Evolutionary conservation across 2,797 vertebrate genomes (phyloP), one percentile per base, ranked within the genome.

Genomic region (Coregonus sp.): DNA sequence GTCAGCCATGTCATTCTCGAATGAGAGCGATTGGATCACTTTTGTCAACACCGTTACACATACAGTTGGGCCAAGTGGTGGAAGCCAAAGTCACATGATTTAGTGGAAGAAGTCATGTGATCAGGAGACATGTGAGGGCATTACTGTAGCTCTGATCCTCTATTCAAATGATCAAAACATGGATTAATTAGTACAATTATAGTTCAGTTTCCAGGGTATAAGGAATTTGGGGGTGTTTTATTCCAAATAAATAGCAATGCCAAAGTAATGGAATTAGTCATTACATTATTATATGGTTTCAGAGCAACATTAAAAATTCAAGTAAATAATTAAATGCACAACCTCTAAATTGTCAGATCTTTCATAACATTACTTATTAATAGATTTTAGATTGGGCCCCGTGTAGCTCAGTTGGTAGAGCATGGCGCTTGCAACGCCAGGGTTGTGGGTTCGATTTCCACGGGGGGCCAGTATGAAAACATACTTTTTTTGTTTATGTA

Each of bases 61-160:
- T 90, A 85, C 75, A 80, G 74, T 80, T 87, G 81, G 87, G 80
- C 82, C 84, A 87, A 83, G 86, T 80, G 84, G 90, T 84, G 79
- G 82, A 82, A 84, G 84, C 84, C 80, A 86, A 31, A 78, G 89
- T 94, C 94, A 93, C 93, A 93, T 95, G 93, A 94, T 90, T 84
- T 71, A 85, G 86, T 90, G 86, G 87, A 90, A 89, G 84, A 81
- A 82, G 90, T 90, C 89, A 91, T 90, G 90, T 90, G 91, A 93
- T 88, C 90, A 83, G 77, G 80, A 85, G 87, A 88, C 92, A 93
- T 90, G 89, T 92, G 92, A 93, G 90, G 80, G 72, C 81, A 85
- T 90, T 87, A 84, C 76, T 83, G 76, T 61, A 54, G 67, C 33
- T 59, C 75, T 80, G 80, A 80, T 84, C 85, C 68, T 68, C 80